Evolutionary conservation across 2,113 vertebrate genomes (phyloP).

Genomic region (Cyanocitta stelleri): DNA sequence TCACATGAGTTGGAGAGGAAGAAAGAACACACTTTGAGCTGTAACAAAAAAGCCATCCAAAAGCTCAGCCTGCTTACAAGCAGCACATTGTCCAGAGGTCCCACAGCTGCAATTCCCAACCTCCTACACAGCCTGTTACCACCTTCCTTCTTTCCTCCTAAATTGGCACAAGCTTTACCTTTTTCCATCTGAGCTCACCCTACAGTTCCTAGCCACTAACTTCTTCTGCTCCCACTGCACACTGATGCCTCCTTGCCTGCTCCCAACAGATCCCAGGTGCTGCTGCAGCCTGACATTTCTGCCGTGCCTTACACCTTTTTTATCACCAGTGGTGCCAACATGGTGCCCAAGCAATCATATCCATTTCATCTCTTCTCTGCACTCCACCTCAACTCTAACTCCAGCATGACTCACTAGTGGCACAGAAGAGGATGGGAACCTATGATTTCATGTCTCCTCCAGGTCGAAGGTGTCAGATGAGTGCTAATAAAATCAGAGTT

Average conservation of each 20-base stretch:
- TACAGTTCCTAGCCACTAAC: neutral
- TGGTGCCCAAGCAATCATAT: fast-evolving
- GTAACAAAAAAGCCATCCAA: neutral
- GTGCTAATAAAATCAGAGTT: neutral
- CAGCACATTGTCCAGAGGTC: neutral
- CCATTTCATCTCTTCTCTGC: neutral
- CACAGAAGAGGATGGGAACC: neutral
- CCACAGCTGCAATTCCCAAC: neutral
- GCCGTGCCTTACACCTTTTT: neutral
- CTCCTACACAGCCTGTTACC: neutral
- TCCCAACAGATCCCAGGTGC: neutral
- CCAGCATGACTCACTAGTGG: neutral
- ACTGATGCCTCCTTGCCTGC: neutral
- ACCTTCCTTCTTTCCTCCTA: neutral
- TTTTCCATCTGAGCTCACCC: neutral
- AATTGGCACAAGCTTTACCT: neutral
- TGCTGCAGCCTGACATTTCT: neutral
- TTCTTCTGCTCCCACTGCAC: neutral
- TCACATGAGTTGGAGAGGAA: neutral
- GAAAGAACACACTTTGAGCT: neutral
- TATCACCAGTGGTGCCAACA: neutral
- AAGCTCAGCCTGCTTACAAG: neutral
- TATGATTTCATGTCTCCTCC: neutral
- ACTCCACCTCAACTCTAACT: neutral
- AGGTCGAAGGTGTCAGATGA: neutral